phyloP scores from a whole-genome alignment of 1,140 invertebrate species.

The Notospermus geniculatus region DNA sequence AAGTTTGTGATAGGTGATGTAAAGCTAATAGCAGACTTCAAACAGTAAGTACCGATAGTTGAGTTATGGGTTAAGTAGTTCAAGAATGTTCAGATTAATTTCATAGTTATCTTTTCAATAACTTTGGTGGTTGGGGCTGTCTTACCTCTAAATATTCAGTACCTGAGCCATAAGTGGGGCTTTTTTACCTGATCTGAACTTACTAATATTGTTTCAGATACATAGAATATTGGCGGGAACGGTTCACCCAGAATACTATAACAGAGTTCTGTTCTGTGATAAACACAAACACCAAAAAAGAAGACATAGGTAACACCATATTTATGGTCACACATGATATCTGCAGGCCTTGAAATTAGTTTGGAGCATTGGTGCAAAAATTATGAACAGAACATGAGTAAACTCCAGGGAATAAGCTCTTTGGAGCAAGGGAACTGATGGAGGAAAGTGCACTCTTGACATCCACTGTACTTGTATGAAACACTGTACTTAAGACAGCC shows the following conservation, averaged over 20 bases:
- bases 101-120: background rate
- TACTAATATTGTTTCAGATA: no score
- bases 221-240: slow-evolving; percentile 71
- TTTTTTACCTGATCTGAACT: no score
- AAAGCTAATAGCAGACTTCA: slow-evolving; percentile 64
- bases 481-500: no score
- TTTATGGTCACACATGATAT: no score
- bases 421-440: background rate
- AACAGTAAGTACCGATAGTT: slow-evolving; percentile 13
- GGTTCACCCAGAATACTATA: slow-evolving; percentile 66
- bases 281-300: slow-evolving; percentile 46
- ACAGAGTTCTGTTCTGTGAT: slow-evolving; percentile 65
- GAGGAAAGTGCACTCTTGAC: no score
- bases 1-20: slow-evolving; percentile 78
- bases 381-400: no score
- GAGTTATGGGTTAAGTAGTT: background rate
- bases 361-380: no score
- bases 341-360: no score
- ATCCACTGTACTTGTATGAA: no score
- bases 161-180: no score
- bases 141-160: no score
- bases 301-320: slow-evolving; percentile 34
- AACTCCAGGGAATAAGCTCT: background rate
- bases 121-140: no score
- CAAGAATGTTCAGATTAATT: background rate